Conservation (phyloP, 2,888 invertebrate species). For the Lissonota sp. region DNA sequence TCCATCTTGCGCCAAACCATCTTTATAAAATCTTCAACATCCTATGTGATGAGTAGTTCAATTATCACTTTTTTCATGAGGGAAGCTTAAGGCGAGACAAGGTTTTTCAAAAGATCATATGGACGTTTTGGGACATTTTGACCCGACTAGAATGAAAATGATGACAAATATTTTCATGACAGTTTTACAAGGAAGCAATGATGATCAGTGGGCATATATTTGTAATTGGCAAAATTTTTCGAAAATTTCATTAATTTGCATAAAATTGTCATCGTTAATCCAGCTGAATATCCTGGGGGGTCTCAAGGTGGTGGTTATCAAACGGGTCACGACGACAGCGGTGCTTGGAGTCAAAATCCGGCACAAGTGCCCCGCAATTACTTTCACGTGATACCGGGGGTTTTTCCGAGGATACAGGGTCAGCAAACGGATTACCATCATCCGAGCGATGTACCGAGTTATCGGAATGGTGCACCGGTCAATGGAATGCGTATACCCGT, state of each 20-base stretch:
- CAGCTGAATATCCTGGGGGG: slow-evolving; percentile 67
- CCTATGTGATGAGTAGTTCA: no score
- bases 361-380: slow-evolving; percentile 61
- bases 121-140: no score
- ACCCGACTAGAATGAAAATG: no score
- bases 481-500: slow-evolving; percentile 69
- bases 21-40: no score
- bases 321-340: slow-evolving; percentile 54
- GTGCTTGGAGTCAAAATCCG: slow-evolving; percentile 64
- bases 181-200: no score
- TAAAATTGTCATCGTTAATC: background rate
- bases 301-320: slow-evolving; percentile 60
- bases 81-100: no score
- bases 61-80: no score
- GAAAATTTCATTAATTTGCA: slow-evolving; percentile 1
- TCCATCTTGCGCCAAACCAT: no score
- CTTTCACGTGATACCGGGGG: slow-evolving; percentile 70
- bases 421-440: slow-evolving; percentile 68
- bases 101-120: no score
- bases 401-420: slow-evolving; percentile 68
- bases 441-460: slow-evolving; percentile 72
- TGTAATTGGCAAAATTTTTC: background rate
- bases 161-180: no score
- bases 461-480: slow-evolving; percentile 74
- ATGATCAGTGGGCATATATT: no score